A percentile compares a stretch with the other conserved stretches of the same genome.
These are phyloP conservation scores for Papilio polytes DNA, from an alignment of 1,140 invertebrate species.

Conservation along the genomic window DNA sequence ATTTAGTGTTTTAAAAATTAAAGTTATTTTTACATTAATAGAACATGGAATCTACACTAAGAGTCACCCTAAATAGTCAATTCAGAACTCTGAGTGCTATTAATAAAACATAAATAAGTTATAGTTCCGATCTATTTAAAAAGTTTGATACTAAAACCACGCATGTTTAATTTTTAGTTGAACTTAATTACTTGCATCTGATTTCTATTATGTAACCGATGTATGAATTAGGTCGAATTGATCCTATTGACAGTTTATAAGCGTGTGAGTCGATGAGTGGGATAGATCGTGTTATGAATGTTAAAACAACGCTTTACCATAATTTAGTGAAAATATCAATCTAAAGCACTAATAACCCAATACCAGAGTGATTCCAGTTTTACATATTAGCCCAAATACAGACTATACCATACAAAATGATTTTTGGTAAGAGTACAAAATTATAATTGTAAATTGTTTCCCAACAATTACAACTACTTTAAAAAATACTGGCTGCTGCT, in stretches of 20 bases:
- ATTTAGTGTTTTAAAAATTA: background rate
- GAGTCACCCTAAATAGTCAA: background rate
- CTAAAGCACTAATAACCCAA: background rate
- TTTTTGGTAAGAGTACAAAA: background rate
- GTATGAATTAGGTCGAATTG: conserved; percentile 30
- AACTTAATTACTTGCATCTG: conserved; percentile 45
- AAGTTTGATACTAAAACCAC: no score
- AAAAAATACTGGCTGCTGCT: no score
- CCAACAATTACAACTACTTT: no score
- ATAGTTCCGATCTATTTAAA: no score
- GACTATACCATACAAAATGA: background rate
- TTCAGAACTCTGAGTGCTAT: background rate
- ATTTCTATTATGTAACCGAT: conserved; percentile 1
- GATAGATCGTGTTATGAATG: background rate
- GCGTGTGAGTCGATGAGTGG: background rate
- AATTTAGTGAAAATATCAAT: background rate
- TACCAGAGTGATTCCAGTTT: no score
- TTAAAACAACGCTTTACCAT: background rate
- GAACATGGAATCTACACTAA: background rate
- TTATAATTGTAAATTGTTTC: no score
- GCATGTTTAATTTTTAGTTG: background rate
- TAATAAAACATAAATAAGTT: no score
- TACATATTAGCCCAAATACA: background rate
- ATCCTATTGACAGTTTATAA: background rate
- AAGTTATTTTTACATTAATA: background rate